Base-by-base conservation (phyloP, 2,888 invertebrate genomes). In the Parelbella ahira region DNA sequence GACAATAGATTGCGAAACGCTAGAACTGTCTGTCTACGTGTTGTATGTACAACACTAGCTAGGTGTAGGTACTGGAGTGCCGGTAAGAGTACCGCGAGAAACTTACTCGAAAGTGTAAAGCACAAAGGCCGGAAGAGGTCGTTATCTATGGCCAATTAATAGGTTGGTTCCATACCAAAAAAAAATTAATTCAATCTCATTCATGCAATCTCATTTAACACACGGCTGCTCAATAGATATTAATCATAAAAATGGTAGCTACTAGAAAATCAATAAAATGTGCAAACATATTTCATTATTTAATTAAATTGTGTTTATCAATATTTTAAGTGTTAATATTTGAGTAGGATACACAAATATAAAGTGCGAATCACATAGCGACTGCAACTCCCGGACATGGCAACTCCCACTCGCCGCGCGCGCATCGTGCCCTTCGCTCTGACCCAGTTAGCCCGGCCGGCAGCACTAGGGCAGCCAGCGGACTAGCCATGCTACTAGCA, bases 1-100 rank as follows among this genome's bases (percentile, higher is more conserved):
- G 57, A 78, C 74, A 76, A 77, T 75, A 47, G 63, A 54, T 79
- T 77, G 63, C 70, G 68, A 76, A 68, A 78, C 18, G 15, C 2
- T 18, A 18, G 15, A 29, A 29, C 18, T 8, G 2, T 5, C 18
- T 29, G 29, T 29, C 5, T 10, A 7, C 13, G 8, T 8, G 8
- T 15, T 15, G 7, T 2, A 8, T 0, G n/a, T n/a, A n/a, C n/a
- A n/a, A 5, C 2, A 1, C 25, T 11, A 11, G 1, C 10, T 11
- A 5, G 4, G 1, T 15, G 2, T 4, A 8, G 8, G 29, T 8
- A 29, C n/a, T n/a, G n/a, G n/a, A n/a, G n/a, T n/a, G n/a, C n/a
- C n/a, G 15, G 15, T 15, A 15, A 30, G 28, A 13, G 18, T 15
- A 15, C 11, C 32, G 20, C 5, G 21, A 38, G 19, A 33, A 42